Percentiles rank a stretch among this genome's conserved stretches.
These are phyloP conservation scores for Corythaeola cristata DNA, from an alignment of 2,113 vertebrate species.

Conservation along the genomic window DNA sequence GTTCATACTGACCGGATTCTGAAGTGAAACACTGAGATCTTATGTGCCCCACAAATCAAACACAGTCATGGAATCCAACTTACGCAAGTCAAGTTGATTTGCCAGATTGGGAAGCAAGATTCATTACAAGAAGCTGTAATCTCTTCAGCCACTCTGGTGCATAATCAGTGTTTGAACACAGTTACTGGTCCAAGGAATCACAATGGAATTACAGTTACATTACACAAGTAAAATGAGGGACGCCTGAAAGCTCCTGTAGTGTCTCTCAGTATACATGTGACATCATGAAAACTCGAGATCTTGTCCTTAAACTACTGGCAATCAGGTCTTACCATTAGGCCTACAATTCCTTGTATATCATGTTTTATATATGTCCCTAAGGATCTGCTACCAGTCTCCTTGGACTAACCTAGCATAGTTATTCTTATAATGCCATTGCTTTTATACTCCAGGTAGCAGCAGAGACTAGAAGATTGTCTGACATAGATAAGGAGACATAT, in stretches of 20 bases:
- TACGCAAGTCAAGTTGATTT: background rate
- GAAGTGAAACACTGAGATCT: background rate
- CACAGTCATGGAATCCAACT: background rate
- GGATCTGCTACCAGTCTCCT: background rate
- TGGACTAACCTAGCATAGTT: constrained; percentile 13
- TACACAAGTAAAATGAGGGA: background rate
- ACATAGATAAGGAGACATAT: constrained; percentile 19
- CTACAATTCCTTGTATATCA: background rate
- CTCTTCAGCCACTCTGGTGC: background rate
- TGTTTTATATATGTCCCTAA: background rate
- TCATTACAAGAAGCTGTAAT: background rate
- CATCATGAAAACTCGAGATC: background rate
- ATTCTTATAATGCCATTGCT: background rate
- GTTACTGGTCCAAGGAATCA: background rate
- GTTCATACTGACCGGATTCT: background rate
- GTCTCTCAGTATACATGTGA: background rate
- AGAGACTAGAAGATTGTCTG: background rate
- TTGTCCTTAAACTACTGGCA: background rate
- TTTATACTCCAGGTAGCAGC: background rate
- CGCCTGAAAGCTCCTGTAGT: background rate
- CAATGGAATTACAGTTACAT: background rate
- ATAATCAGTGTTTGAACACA: background rate
- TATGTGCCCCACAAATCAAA: background rate
- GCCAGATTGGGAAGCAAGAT: background rate
- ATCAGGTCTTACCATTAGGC: background rate